Conservation (phyloP, 2,113 vertebrate species). For the Prietella phreatophila region DNA sequence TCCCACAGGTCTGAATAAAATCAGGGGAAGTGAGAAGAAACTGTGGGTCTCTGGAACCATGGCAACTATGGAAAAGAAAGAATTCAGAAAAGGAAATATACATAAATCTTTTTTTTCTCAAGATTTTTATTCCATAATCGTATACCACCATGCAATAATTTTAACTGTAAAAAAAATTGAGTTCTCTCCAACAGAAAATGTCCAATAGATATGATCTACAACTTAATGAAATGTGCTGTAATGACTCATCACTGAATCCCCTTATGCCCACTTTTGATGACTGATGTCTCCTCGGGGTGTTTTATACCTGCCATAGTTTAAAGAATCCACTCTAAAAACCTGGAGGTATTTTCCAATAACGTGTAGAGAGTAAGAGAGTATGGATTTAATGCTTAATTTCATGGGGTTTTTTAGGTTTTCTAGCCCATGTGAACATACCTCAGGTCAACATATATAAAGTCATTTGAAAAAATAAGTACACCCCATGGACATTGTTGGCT, state of each 20-base stretch:
- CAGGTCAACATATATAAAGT: not conserved
- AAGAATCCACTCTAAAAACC: not conserved
- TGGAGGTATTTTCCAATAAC: not conserved
- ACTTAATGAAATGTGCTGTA: not conserved
- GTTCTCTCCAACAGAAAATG: not conserved
- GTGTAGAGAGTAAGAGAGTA: not conserved
- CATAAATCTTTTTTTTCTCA: too few relatives aligned
- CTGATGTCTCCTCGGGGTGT: not conserved
- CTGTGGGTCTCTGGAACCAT: not conserved
- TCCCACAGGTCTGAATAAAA: not conserved
- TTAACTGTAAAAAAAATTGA: not conserved
- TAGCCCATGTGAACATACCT: too few relatives aligned
- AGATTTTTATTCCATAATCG: not conserved
- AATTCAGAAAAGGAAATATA: not conserved
- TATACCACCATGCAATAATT: not conserved
- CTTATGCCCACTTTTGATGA: not conserved
- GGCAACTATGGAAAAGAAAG: not conserved
- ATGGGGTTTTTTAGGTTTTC: not conserved
- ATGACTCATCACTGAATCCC: not conserved
- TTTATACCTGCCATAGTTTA: not conserved
- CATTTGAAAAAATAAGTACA: too few relatives aligned
- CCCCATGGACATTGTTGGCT: too few relatives aligned
- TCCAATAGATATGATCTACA: slow-evolving; percentile 1
- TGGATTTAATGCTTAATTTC: not conserved
- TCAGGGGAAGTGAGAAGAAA: not conserved